These are phyloP conservation scores for Hycleus phaleratus DNA, from an alignment of 1,140 invertebrate genomes.

Conservation along the genomic window DNA sequence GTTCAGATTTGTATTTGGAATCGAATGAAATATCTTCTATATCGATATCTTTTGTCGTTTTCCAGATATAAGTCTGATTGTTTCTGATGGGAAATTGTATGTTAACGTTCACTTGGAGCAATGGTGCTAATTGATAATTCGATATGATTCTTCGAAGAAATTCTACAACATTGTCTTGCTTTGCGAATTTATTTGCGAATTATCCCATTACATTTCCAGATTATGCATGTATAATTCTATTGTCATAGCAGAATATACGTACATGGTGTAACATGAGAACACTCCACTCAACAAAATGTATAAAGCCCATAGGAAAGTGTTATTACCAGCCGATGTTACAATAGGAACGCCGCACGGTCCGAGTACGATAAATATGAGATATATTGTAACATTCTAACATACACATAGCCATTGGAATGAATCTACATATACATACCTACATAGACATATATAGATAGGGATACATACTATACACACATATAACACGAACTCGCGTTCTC, in stretches of 20 bases:
- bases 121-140: too few species aligned
- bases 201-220: conserved; percentile 7
- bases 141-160: too few species aligned
- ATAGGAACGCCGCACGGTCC: conserved; percentile 20
- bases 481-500: not conserved
- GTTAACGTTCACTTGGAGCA: too few species aligned
- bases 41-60: too few species aligned
- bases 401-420: not conserved
- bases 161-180: too few species aligned
- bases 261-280: conserved; percentile 14
- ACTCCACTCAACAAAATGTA: conserved; percentile 33
- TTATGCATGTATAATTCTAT: conserved; percentile 36
- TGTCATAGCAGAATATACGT: conserved; percentile 27
- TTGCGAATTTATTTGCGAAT: too few species aligned
- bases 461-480: not conserved
- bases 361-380: conserved; percentile 33
- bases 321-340: conserved; percentile 29
- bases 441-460: not conserved
- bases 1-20: too few species aligned
- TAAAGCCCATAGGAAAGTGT: conserved; percentile 36
- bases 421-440: too few species aligned
- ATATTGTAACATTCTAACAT: conserved; percentile 27
- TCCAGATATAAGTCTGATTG: too few species aligned
- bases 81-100: too few species aligned
- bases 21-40: too few species aligned